Percentiles rank a stretch among this genome's conserved stretches.
These are phyloP conservation scores for Acholoe squamosa DNA, from an alignment of 2,888 invertebrate species.

Conservation along the genomic window DNA sequence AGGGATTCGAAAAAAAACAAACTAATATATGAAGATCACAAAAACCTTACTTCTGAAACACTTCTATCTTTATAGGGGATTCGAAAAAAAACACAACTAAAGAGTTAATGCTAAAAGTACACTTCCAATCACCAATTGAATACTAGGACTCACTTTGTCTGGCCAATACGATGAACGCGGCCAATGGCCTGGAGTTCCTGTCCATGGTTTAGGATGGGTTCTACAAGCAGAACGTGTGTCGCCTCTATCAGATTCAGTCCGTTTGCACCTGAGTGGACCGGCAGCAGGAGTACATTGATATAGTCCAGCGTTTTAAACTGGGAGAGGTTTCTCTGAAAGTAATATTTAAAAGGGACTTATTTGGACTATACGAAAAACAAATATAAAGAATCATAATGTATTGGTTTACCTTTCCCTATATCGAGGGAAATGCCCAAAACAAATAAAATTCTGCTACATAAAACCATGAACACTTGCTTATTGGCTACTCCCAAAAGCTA, in stretches of 20 bases:
- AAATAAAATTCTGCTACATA: too few species aligned
- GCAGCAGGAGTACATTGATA: constrained; percentile 86
- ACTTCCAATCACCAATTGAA: too few species aligned
- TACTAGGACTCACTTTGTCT: constrained; percentile 87
- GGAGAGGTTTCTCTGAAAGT: constrained; percentile 77
- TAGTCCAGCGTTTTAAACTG: constrained; percentile 78
- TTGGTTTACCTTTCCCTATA: neutral
- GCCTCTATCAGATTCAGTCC: constrained; percentile 92
- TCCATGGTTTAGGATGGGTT: constrained; percentile 89
- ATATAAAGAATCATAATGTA: neutral
- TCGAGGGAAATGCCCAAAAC: too few species aligned
- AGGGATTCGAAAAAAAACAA: too few species aligned
- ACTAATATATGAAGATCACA: too few species aligned
- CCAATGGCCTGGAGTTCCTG: constrained; percentile 91
- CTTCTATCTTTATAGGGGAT: too few species aligned
- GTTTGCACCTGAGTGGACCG: constrained; percentile 88
- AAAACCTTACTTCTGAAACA: too few species aligned
- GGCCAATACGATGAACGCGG: constrained; percentile 91
- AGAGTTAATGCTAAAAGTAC: too few species aligned
- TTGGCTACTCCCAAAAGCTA: too few species aligned
- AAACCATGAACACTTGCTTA: too few species aligned
- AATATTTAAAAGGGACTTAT: constrained; percentile 2
- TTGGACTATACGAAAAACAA: neutral
- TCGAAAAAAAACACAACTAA: too few species aligned
- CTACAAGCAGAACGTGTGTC: constrained; percentile 89